phyloP scores from a whole-genome alignment of 2,113 vertebrate species.

The Theristicus caerulescens region DNA sequence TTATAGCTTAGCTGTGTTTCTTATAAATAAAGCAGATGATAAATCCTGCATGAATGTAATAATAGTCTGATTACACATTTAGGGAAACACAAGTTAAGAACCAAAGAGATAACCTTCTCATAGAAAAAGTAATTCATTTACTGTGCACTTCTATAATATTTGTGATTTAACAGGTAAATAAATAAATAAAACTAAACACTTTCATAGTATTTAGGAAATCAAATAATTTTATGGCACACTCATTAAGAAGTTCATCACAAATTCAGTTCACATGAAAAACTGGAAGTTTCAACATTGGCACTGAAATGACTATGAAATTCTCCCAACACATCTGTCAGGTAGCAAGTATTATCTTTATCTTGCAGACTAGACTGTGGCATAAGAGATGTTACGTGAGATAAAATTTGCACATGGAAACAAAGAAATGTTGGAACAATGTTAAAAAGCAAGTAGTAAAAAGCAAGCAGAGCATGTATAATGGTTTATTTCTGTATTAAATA shows the following conservation, averaged over 20 bases:
- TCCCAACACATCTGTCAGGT: background rate
- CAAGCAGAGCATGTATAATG: background rate
- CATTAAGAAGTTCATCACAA: background rate
- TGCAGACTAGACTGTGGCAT: background rate
- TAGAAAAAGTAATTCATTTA: background rate
- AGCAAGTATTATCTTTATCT: background rate
- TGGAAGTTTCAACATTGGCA: background rate
- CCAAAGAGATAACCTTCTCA: background rate
- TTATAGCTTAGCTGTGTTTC: background rate
- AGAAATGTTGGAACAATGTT: background rate
- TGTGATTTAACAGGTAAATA: background rate
- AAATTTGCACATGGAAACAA: background rate
- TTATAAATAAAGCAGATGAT: background rate
- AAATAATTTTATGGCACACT: background rate
- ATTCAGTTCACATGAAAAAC: background rate
- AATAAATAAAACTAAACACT: background rate
- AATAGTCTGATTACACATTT: background rate
- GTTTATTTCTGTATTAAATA: background rate
- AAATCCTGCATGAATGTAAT: background rate
- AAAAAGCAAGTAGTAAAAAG: background rate
- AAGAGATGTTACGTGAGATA: background rate
- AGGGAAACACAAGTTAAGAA: background rate
- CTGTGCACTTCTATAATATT: background rate
- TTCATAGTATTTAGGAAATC: background rate
- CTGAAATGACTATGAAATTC: background rate